Percentiles rank a stretch among this genome's conserved stretches.
These are phyloP conservation scores for Stegodyphus mimosarum DNA, from an alignment of 1,140 invertebrate genomes.

Conservation along the genomic window DNA sequence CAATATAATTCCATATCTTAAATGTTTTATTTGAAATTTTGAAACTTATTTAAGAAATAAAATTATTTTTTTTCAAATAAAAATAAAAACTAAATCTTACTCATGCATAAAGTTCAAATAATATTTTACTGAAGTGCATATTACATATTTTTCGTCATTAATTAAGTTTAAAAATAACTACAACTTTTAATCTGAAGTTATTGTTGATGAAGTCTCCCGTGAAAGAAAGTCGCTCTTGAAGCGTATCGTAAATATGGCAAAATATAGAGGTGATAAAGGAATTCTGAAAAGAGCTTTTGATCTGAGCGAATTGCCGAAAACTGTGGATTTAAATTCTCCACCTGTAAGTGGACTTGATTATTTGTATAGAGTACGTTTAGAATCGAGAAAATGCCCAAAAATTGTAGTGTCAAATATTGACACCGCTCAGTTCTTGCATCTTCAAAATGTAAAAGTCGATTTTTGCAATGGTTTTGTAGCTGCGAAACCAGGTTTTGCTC, in stretches of 20 bases:
- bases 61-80: too few relatives aligned
- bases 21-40: too few relatives aligned
- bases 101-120: not conserved
- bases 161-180: not conserved
- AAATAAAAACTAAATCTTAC: not conserved
- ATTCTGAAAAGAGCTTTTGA: constrained; percentile 4
- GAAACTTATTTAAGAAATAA: too few relatives aligned
- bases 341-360: constrained; percentile 27
- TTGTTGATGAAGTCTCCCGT: not conserved
- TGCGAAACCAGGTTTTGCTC: constrained; percentile 26
- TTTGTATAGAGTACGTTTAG: constrained; percentile 66
- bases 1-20: too few relatives aligned
- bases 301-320: not conserved
- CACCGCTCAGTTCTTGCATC: constrained; percentile 65
- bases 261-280: not conserved
- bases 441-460: constrained; percentile 67
- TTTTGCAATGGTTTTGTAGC: constrained; percentile 21
- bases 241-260: not conserved
- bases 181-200: not conserved
- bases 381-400: constrained; percentile 71
- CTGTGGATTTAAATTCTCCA: constrained; percentile 4
- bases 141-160: not conserved
- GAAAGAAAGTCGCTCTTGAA: too few relatives aligned
- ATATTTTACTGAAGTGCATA: not conserved
- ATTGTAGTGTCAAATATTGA: constrained; percentile 72